Conservation (phyloP, 2,888 invertebrate genomes). For the Alsophila aescularia region DNA sequence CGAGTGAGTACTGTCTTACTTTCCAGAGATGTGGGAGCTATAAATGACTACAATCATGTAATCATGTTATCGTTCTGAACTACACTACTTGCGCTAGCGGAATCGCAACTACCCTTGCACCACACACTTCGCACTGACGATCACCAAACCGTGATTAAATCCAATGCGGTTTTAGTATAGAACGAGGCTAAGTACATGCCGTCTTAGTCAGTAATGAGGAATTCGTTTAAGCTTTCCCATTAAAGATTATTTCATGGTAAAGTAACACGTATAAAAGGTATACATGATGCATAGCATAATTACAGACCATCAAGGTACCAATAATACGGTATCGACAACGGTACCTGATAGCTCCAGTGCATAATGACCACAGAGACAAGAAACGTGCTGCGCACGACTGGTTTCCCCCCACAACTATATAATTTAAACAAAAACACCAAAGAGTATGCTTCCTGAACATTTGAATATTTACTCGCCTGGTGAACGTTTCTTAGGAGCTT, state of each 20-base stretch:
- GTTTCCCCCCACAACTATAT: constrained; percentile 19
- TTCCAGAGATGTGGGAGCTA: background rate
- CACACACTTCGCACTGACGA: background rate
- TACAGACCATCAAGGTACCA: constrained; percentile 36
- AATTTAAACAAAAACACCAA: constrained; percentile 26
- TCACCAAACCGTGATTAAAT: background rate
- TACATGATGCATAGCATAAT: constrained; percentile 39
- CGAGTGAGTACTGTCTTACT: background rate
- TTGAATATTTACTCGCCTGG: constrained; percentile 30
- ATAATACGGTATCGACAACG: constrained; percentile 50
- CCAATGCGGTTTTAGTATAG: background rate
- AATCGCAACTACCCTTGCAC: constrained; percentile 6
- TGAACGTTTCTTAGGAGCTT: background rate
- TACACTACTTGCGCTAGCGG: background rate
- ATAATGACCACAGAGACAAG: constrained; percentile 27
- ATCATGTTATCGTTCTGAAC: background rate
- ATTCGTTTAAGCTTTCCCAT: background rate
- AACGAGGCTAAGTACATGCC: background rate
- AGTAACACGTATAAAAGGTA: constrained; percentile 8
- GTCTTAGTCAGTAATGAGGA: background rate
- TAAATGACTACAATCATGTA: background rate
- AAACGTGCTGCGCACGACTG: constrained; percentile 27
- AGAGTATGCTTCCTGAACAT: constrained; percentile 23
- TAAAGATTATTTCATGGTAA: background rate
- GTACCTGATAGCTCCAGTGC: constrained; percentile 24